These are phyloP conservation scores for Hemitrygon akajei DNA, from an alignment of 2,797 vertebrate species.

Conservation along the genomic window DNA sequence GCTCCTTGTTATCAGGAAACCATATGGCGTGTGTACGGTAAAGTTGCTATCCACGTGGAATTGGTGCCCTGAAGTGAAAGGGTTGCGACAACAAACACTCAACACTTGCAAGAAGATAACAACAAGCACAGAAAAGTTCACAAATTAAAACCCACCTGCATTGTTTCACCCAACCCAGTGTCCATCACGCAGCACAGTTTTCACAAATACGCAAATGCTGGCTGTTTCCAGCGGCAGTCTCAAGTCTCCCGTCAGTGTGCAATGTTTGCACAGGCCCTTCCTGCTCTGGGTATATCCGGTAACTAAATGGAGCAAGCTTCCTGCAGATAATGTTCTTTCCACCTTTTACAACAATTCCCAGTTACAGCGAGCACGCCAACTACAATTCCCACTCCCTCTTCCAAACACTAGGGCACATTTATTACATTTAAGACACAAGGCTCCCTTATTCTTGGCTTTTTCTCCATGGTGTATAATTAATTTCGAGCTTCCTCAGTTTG, in stretches of 20 bases:
- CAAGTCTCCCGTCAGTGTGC: neutral
- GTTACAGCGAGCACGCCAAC: neutral
- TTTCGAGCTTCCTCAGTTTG: neutral
- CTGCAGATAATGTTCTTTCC: neutral
- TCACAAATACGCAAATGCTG: neutral
- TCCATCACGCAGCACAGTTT: neutral
- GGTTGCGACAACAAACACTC: neutral
- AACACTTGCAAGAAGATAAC: neutral
- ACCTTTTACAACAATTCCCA: neutral
- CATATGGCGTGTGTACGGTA: neutral
- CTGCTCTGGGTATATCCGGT: slow-evolving; percentile 20
- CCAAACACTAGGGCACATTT: neutral
- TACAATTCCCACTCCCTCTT: slow-evolving; percentile 1
- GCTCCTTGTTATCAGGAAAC: neutral
- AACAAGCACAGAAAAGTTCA: neutral
- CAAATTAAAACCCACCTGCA: neutral
- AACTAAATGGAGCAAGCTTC: neutral
- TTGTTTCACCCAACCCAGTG: neutral
- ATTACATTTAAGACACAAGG: neutral
- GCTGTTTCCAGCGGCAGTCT: neutral
- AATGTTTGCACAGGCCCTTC: slow-evolving; percentile 26
- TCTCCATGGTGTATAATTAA: neutral
- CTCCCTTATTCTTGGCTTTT: neutral
- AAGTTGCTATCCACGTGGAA: neutral
- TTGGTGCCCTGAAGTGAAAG: neutral